Base-by-base conservation (phyloP, 37 sponge, comb jelly and placozoan genomes). In the Aplysina aerophoba region DNA sequence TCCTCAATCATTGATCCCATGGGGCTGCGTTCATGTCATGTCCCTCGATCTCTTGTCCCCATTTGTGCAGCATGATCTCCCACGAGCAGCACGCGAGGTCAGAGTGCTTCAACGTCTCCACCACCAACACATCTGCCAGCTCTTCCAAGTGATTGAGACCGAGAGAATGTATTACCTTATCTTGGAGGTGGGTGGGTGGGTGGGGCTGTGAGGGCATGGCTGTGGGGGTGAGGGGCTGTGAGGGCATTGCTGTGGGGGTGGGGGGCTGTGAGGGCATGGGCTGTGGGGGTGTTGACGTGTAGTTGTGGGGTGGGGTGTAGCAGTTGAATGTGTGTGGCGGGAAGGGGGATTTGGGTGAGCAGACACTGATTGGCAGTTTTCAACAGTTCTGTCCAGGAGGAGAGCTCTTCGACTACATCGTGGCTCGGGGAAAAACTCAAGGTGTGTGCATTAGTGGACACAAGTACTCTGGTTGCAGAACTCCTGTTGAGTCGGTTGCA, bases 341-440 rank as follows among this genome's bases (percentile, higher is more conserved):
- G 71, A 44, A 44, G 50, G 50, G 50, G n/a, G n/a, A n/a, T n/a
- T n/a, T 44, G 50, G 50, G 50, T 3, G 6, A 44, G 8, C 50
- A 11, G 3, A 44, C 6, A 44, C 50, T 44, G 50, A 44, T 44
- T 44, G 17, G 25, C 15, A 27, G 59, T 60, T 25, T 50, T 37
- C 55, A 89, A 35, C 84, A 96, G 97, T 90, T 87, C 55, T 95
- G 94, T 63, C 89, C 97, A 55, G 97, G 97, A 39, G 97, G 97
- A 39, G 97, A 97, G 67, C 44, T 97, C 50, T 97, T 97, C 68
- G 97, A 97, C 86, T 97, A 97, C 93, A 97, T 97, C 20, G 96
- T 97, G 21, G 95, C 97, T 59, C 85, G 91, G 35, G n/a, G 95
- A 97, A 61, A 74, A 88, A 55, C 89, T 97, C 6, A 88, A 84